Conservation (phyloP, 2,113 vertebrate genomes). For the Microtus oregoni region DNA sequence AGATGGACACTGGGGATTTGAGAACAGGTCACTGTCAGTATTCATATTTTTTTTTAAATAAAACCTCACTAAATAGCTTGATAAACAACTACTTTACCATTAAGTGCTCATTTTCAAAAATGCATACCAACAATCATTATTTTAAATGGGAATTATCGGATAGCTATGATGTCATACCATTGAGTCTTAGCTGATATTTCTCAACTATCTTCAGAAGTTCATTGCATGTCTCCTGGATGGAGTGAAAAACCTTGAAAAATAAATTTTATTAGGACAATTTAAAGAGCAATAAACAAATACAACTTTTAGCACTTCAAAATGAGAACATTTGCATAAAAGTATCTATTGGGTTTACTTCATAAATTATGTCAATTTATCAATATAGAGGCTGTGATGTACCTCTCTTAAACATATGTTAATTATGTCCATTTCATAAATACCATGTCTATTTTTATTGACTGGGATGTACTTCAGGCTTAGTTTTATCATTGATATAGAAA, state of each 20-base stretch:
- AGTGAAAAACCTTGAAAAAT: constrained; percentile 90
- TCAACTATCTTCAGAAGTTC: constrained; percentile 92
- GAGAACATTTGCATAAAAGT: constrained; percentile 5
- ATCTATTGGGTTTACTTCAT: not conserved
- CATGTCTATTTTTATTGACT: not conserved
- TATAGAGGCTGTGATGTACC: not conserved
- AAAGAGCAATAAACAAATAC: constrained; percentile 45
- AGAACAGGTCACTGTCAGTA: not conserved
- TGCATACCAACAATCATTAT: constrained; percentile 45
- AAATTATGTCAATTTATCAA: not conserved
- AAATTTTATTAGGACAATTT: constrained; percentile 74
- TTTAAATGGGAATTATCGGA: constrained; percentile 16
- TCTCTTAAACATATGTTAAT: constrained; percentile 1
- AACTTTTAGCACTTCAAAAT: constrained; percentile 41
- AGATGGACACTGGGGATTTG: not conserved
- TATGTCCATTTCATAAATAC: too few species aligned
- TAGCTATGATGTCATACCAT: constrained; percentile 85
- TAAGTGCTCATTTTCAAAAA: constrained; percentile 57
- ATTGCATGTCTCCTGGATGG: constrained; percentile 89
- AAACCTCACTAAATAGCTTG: constrained; percentile 59
- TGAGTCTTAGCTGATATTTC: constrained; percentile 90
- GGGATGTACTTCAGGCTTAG: not conserved
- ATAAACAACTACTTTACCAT: constrained; percentile 58
- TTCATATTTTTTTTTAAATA: not conserved
- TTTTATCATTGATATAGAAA: constrained; percentile 53